Base-by-base conservation (phyloP, 2,113 vertebrate species). In the Ailurus styani region DNA sequence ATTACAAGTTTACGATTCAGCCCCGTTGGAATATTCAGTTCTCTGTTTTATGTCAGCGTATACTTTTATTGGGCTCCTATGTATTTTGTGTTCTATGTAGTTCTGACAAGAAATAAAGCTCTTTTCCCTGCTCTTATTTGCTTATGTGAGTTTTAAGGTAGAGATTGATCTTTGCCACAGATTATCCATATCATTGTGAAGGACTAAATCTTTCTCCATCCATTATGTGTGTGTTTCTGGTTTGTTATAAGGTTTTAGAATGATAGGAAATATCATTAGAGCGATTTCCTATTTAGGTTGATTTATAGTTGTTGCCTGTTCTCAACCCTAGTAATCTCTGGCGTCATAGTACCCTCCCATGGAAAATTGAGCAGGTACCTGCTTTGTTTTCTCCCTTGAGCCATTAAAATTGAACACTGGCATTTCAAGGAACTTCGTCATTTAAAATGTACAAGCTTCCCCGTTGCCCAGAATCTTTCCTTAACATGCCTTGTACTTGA, bases 1-100 rank as follows among this genome's bases (percentile, higher is more conserved):
- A n/a, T 97, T 98, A 31, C 88, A 97, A 73, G 78, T 97, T 96
- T 97, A 57, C 97, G 95, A 86, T 96, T 98, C 89, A 94, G 62
- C 42, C 34, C 1, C 47, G 7, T 91, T 87, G 21, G 60, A 47
- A 96, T 72, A 29, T 96, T 94, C 37, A n/a, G 18, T 57, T 83
- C 83, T 88, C 2, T 68, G 75, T 73, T 97, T 96, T 73, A 64
- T 70, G 25, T 94, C 42, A 66, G 31, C 40, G 7, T 93, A 15
- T 77, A 60, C 47, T 96, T 97, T 93, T 62, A 17, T 85, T 81
- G 77, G 84, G 23, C 73, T 96, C 57, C 4, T 94, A 27, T 89
- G 27, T 79, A 31, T 84, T 62, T 27, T 85, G 27, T 6, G 12
- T 96, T 75, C 13, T 47, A 11, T 60, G 6, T 84, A 60, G 68